phyloP scores from a whole-genome alignment of 2,113 vertebrate genomes.

The Amphilophus citrinellus region DNA sequence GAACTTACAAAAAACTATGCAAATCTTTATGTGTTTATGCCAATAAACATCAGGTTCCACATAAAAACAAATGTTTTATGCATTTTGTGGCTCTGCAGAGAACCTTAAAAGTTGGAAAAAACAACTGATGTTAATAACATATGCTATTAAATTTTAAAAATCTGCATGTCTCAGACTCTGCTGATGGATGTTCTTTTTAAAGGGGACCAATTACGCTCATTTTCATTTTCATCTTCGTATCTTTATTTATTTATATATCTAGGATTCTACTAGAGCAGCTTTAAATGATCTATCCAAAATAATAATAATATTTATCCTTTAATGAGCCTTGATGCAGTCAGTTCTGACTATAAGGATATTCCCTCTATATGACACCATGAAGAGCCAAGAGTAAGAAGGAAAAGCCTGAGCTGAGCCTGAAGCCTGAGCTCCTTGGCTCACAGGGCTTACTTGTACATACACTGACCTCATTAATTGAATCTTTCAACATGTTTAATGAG shows the following conservation, averaged over 20 bases:
- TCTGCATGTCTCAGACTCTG: background rate
- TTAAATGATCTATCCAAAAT: background rate
- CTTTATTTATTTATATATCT: constrained; percentile 2
- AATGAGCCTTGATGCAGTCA: background rate
- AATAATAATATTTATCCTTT: background rate
- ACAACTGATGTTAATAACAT: background rate
- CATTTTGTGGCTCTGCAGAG: background rate
- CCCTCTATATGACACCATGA: constrained; percentile 2
- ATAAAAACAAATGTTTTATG: background rate
- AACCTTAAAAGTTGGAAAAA: background rate
- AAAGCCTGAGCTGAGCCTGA: background rate
- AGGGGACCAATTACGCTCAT: background rate
- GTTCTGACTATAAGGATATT: constrained; percentile 7
- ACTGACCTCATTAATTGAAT: background rate
- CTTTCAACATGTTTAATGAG: background rate
- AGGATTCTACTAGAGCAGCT: background rate
- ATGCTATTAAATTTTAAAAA: background rate
- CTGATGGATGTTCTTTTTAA: background rate
- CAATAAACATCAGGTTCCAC: background rate
- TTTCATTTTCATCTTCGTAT: background rate
- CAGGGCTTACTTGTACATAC: background rate
- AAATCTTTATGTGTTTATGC: background rate
- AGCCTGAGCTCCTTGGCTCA: background rate
- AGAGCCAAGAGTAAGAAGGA: background rate
- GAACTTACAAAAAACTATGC: background rate